Evolutionary conservation across 2,888 invertebrate genomes (phyloP).

Genomic region (Calliopum simillimum): DNA sequence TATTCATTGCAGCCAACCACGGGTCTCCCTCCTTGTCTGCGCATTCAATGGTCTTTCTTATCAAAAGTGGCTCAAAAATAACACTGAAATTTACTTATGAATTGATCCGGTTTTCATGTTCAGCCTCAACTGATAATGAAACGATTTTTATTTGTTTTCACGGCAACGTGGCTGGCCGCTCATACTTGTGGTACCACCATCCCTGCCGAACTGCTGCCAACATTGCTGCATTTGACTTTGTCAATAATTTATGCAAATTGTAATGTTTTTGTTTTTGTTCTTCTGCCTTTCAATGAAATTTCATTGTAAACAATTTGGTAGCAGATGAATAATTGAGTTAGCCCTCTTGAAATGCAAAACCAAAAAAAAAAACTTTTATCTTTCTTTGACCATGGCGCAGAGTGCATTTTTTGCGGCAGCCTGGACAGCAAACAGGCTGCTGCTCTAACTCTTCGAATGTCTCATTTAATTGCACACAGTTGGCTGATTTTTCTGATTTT

Average conservation of each 20-base stretch:
- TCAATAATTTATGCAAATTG: slow-evolving; percentile 3
- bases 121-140: slow-evolving; percentile 22
- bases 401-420: slow-evolving; percentile 20
- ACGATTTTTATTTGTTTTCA: slow-evolving; percentile 1
- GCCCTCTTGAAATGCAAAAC: neutral
- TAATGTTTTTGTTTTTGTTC: neutral
- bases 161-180: neutral
- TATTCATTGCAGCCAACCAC: slow-evolving; percentile 2
- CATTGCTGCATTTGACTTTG: slow-evolving; percentile 9
- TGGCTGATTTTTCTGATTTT: slow-evolving; percentile 15
- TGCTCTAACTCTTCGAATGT: slow-evolving; percentile 34
- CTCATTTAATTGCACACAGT: slow-evolving; percentile 38
- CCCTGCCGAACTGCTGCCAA: too few relatives aligned
- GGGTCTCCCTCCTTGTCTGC: neutral
- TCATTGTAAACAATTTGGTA: slow-evolving; percentile 8
- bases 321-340: slow-evolving; percentile 20
- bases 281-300: slow-evolving; percentile 1
- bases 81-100: slow-evolving; percentile 54
- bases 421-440: slow-evolving; percentile 9
- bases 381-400: neutral
- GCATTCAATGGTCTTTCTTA: slow-evolving; percentile 25
- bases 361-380: neutral
- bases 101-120: slow-evolving; percentile 46
- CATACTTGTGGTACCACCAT: neutral
- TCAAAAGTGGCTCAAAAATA: slow-evolving; percentile 42